Percentiles rank a stretch among this genome's conserved stretches.
These are phyloP conservation scores for Melanargia galathea DNA, from an alignment of 2,888 invertebrate genomes.

Conservation along the genomic window DNA sequence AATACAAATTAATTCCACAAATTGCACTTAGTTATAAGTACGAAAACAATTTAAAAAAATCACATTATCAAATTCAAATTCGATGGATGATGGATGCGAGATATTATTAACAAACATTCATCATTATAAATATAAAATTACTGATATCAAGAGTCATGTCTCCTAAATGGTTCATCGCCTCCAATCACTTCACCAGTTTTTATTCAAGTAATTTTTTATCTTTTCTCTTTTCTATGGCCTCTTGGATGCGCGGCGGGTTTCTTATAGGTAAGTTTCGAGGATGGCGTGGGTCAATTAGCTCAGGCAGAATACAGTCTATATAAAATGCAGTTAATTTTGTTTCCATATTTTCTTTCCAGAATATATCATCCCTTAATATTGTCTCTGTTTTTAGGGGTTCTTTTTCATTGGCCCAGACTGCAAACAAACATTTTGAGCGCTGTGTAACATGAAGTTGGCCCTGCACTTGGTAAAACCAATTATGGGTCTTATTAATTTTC, in stretches of 20 bases:
- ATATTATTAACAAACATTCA: too few relatives aligned
- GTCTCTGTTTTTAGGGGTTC: slow-evolving; percentile 10
- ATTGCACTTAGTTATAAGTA: too few relatives aligned
- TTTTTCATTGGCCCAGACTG: slow-evolving; percentile 13
- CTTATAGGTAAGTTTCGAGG: background rate
- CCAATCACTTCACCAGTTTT: too few relatives aligned
- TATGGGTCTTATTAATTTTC: background rate
- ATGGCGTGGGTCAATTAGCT: slow-evolving; percentile 34
- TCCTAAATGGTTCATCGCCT: too few relatives aligned
- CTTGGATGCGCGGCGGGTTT: background rate
- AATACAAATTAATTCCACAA: too few relatives aligned
- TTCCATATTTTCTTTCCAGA: slow-evolving; percentile 34
- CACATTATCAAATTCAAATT: too few relatives aligned
- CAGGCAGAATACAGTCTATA: slow-evolving; percentile 30
- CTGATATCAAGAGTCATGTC: too few relatives aligned
- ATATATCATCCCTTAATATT: slow-evolving; percentile 29
- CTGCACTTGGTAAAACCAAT: slow-evolving; percentile 27
- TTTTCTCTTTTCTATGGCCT: too few relatives aligned
- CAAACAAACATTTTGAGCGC: slow-evolving; percentile 32
- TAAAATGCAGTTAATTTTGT: slow-evolving; percentile 36
- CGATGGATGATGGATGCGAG: too few relatives aligned
- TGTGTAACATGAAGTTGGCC: slow-evolving; percentile 34
- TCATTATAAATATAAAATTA: too few relatives aligned
- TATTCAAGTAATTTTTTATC: too few relatives aligned
- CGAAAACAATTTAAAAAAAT: too few relatives aligned